These are phyloP conservation scores for Amphipoea lucens DNA, from an alignment of 2,888 invertebrate genomes.

Conservation along the genomic window DNA sequence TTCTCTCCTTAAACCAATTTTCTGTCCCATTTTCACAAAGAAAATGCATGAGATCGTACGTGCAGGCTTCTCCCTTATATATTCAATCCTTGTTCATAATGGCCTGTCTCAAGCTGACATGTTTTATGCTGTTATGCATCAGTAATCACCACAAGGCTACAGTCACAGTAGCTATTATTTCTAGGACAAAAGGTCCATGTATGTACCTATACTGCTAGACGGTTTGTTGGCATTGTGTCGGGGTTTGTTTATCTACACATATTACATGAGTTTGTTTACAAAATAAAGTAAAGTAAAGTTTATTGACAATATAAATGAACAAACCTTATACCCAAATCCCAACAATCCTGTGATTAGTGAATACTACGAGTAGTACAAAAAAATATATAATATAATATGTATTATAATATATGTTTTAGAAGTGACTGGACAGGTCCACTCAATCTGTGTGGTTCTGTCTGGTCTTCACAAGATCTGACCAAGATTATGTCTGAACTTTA, in stretches of 20 bases:
- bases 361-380: no score
- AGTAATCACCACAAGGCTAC: slow-evolving; percentile 45
- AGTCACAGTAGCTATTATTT: neutral
- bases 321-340: no score
- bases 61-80: neutral
- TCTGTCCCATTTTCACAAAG: neutral
- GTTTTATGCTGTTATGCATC: slow-evolving; percentile 40
- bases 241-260: neutral
- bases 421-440: neutral
- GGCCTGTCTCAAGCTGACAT: slow-evolving; percentile 33
- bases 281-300: neutral
- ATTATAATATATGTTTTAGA: no score
- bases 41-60: slow-evolving; percentile 1
- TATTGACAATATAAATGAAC: no score
- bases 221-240: neutral
- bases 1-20: neutral
- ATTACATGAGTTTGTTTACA: neutral
- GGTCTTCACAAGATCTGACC: no score
- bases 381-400: no score
- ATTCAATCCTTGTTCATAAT: slow-evolving; percentile 34
- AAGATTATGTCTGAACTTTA: no score
- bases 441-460: neutral
- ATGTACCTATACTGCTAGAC: neutral
- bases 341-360: no score
- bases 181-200: slow-evolving; percentile 6